Conservation (phyloP, 2,113 vertebrate species). For the Glaucidium brasilianum region DNA sequence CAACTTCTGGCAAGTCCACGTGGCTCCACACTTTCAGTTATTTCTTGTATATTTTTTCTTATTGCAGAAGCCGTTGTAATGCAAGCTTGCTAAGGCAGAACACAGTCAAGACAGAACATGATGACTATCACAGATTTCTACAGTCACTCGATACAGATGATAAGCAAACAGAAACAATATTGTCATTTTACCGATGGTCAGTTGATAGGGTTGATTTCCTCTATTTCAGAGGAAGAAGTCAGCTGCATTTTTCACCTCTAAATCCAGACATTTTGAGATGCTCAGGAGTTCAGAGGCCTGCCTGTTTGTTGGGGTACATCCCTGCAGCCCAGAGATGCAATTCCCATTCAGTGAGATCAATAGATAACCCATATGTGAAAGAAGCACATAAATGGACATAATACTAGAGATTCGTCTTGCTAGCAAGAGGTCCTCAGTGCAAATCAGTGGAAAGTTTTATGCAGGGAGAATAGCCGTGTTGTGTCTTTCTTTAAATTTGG, state of each 20-base stretch:
- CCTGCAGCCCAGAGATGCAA: neutral
- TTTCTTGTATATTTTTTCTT: neutral
- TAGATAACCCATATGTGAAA: neutral
- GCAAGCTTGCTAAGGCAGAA: neutral
- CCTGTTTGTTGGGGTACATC: neutral
- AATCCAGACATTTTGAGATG: neutral
- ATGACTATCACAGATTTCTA: neutral
- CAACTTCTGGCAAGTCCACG: neutral
- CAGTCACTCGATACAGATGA: neutral
- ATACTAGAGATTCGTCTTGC: neutral
- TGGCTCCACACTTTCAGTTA: neutral
- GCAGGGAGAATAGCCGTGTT: neutral
- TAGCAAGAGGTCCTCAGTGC: neutral
- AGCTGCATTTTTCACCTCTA: neutral
- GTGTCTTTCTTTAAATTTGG: neutral
- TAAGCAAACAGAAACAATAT: neutral
- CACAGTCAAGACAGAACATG: neutral
- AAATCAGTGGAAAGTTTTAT: neutral
- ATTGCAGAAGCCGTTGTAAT: neutral
- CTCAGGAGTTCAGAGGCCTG: neutral
- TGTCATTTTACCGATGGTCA: neutral
- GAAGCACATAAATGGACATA: neutral
- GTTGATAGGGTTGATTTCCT: neutral
- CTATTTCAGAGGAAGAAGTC: neutral
- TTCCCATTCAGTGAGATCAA: neutral